Evolutionary conservation across 2,113 vertebrate genomes (phyloP).

Genomic region (Epinephelus fuscoguttatus): DNA sequence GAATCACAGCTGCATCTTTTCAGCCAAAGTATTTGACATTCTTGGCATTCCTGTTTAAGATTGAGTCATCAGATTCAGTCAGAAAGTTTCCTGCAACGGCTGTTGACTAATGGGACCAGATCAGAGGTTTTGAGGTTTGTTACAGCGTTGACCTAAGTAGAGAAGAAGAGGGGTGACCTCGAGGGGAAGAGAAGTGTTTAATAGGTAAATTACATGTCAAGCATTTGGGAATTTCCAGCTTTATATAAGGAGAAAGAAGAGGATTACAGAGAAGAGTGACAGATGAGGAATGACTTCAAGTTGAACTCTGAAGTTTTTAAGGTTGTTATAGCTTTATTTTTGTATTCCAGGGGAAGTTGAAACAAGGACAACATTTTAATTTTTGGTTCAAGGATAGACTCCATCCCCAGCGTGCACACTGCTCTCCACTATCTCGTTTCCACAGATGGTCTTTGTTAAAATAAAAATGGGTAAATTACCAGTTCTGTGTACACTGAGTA

Average conservation of each 20-base stretch:
- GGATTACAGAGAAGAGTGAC: neutral
- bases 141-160: neutral
- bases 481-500: neutral
- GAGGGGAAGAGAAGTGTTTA: neutral
- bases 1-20: constrained; percentile 52
- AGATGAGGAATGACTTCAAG: neutral
- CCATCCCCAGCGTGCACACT: neutral
- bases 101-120: constrained; percentile 3
- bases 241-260: neutral
- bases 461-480: constrained; percentile 10
- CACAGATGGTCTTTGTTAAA: constrained; percentile 47
- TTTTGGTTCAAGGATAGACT: constrained; percentile 11
- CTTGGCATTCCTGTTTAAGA: constrained; percentile 35
- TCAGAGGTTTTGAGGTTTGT: constrained; percentile 17
- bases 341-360: constrained; percentile 11
- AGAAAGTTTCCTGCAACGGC: neutral
- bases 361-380: constrained; percentile 9
- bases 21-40: constrained; percentile 41
- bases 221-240: constrained; percentile 16
- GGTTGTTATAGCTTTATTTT: neutral
- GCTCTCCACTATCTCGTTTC: constrained; percentile 27
- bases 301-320: neutral
- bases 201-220: constrained; percentile 8
- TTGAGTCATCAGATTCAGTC: constrained; percentile 38
- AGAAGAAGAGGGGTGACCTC: neutral